phyloP scores from a whole-genome alignment of 2,797 vertebrate genomes.

The Echiichthys vipera region DNA sequence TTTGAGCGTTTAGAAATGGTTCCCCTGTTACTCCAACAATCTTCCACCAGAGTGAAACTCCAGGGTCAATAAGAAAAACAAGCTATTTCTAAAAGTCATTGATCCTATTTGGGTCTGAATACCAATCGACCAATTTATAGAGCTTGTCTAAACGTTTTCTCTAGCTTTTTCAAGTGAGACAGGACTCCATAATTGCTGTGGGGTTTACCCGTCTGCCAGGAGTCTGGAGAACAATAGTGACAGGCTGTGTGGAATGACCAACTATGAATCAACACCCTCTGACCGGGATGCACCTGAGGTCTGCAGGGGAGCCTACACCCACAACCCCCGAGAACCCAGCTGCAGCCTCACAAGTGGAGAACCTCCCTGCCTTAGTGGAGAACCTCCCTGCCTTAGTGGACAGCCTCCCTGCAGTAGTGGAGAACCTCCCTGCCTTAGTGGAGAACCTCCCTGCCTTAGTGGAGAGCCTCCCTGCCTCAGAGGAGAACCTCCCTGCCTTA shows the following conservation, averaged over 20 bases:
- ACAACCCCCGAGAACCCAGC: slow-evolving; percentile 37
- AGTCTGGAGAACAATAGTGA: slow-evolving; percentile 6
- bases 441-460: neutral
- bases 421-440: neutral
- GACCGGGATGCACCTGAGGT: slow-evolving; percentile 6
- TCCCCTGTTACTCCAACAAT: neutral
- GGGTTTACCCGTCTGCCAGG: slow-evolving; percentile 16
- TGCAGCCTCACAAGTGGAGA: slow-evolving; percentile 39
- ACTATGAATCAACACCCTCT: neutral
- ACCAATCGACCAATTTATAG: neutral
- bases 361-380: slow-evolving; percentile 1
- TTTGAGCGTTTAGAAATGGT: neutral
- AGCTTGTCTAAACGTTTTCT: neutral
- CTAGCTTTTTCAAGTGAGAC: neutral
- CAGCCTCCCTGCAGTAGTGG: too few relatives aligned
- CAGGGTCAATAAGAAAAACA: neutral
- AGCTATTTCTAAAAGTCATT: neutral
- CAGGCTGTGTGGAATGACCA: neutral
- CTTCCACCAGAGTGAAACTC: neutral
- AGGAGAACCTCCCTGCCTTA: neutral
- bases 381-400: neutral
- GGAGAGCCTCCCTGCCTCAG: too few relatives aligned
- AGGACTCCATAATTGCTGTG: slow-evolving; percentile 4
- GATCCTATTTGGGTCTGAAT: neutral
- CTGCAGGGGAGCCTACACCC: neutral